phyloP scores from a whole-genome alignment of 2,797 vertebrate genomes.

The Lates japonicus region DNA sequence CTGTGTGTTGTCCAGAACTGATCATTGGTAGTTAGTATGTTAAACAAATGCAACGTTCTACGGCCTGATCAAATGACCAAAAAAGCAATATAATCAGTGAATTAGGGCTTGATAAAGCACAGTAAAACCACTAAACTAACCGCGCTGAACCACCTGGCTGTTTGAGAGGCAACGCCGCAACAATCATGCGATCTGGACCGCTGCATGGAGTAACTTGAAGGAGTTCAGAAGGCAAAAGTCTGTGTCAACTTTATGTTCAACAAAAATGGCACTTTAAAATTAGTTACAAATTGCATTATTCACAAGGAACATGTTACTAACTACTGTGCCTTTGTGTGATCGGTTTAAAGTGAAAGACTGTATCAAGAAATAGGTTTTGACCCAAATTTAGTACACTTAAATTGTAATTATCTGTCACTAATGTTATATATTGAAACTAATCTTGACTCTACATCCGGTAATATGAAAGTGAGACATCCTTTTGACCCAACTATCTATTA shows the following conservation, averaged over 20 bases:
- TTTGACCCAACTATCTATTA: neutral
- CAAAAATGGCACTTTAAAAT: neutral
- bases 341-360: neutral
- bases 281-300: neutral
- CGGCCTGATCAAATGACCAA: no score
- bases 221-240: neutral
- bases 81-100: neutral
- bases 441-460: neutral
- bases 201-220: neutral
- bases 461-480: neutral
- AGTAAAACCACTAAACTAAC: constrained; percentile 17
- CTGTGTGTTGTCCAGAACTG: constrained; percentile 3
- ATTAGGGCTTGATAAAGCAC: neutral
- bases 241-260: neutral
- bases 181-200: no score
- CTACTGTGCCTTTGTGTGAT: neutral
- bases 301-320: neutral
- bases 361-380: neutral
- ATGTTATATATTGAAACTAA: neutral
- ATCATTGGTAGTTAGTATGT: neutral
- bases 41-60: neutral
- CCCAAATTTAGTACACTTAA: neutral
- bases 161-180: no score
- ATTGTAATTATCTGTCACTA: constrained; percentile 1
- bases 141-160: no score